Conservation (phyloP, 2,797 vertebrate genomes). For the Rhinatrema bivittatum region DNA sequence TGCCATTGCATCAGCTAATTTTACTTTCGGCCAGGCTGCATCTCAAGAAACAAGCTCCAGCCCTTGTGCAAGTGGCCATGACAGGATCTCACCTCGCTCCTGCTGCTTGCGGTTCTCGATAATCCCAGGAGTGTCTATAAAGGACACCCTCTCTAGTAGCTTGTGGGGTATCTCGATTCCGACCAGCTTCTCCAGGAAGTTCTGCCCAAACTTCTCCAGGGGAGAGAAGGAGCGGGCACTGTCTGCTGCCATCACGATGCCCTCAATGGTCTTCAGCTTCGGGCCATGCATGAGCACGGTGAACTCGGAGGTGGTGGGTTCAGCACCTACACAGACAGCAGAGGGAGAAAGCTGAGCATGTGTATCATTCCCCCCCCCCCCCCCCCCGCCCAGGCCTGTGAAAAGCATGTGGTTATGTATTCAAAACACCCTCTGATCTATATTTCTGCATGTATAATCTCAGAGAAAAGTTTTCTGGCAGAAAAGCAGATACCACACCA, state of each 20-base stretch:
- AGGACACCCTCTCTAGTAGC: constrained; percentile 87
- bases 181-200: constrained; percentile 93
- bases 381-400: too few relatives aligned
- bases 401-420: too few relatives aligned
- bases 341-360: background rate
- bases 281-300: constrained; percentile 95
- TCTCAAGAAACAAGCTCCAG: too few relatives aligned
- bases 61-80: too few relatives aligned
- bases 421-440: too few relatives aligned
- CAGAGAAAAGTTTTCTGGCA: too few relatives aligned
- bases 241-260: constrained; percentile 97
- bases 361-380: too few relatives aligned
- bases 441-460: too few relatives aligned
- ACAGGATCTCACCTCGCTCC: constrained; percentile 92
- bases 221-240: constrained; percentile 91
- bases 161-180: constrained; percentile 97
- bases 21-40: too few relatives aligned
- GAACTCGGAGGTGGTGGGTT: constrained; percentile 97
- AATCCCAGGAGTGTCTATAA: constrained; percentile 94
- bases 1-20: too few relatives aligned
- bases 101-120: constrained; percentile 98
- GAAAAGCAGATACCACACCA: too few relatives aligned
- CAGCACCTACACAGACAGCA: constrained; percentile 66
- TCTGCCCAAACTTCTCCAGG: constrained; percentile 96
- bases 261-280: constrained; percentile 93